Conservation (phyloP, 2,797 vertebrate genomes). For the Xiphophorus birchmanni region DNA sequence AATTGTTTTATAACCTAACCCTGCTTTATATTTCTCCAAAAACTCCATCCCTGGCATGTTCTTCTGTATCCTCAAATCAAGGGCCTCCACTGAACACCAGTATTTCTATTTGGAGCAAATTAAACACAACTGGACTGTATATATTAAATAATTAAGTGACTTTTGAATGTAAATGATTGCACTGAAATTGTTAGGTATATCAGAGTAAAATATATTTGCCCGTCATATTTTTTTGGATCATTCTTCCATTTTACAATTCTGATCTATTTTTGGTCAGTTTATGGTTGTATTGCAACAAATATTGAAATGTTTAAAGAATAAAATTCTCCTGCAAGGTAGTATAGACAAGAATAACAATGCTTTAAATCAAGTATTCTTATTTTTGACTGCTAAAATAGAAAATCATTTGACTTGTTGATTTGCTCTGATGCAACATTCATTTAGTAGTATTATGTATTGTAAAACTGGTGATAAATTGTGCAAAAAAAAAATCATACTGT, state of each 20-base stretch:
- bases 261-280: not conserved
- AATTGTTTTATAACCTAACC: not conserved
- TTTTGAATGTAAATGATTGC: not conserved
- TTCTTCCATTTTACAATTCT: not conserved
- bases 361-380: not conserved
- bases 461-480: not conserved
- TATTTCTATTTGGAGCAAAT: not conserved
- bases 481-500: not conserved
- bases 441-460: not conserved
- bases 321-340: not conserved
- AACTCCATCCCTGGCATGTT: not conserved
- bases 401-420: not conserved
- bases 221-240: not conserved
- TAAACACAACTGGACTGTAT: not conserved
- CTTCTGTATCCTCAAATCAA: not conserved
- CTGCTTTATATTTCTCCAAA: not conserved
- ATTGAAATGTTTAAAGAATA: not conserved
- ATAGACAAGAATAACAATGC: not conserved
- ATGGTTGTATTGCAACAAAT: not conserved
- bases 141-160: not conserved
- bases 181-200: not conserved
- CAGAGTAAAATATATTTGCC: not conserved
- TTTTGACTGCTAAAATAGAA: not conserved
- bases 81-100: not conserved
- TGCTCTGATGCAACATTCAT: not conserved